These are phyloP conservation scores for Thalassaphorura encarpata DNA, from an alignment of 1,140 invertebrate species.

Conservation along the genomic window DNA sequence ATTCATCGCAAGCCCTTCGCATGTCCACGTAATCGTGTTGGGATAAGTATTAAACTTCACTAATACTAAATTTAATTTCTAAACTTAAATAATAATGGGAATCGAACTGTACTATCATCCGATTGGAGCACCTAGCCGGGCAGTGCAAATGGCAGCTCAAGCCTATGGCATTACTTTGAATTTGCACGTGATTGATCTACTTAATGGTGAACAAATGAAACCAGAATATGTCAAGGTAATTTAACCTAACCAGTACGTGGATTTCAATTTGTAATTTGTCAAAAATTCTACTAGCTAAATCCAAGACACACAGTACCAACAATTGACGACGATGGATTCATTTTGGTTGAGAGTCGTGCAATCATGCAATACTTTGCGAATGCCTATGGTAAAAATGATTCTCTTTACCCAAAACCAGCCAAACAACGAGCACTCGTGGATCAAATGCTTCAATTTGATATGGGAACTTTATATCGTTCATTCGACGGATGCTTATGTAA, in stretches of 20 bases:
- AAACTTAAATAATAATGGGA: not conserved
- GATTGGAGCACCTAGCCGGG: conserved; percentile 54
- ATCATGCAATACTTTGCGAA: conserved; percentile 50
- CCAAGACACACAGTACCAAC: conserved; percentile 58
- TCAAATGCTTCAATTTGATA: conserved; percentile 61
- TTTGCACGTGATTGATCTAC: conserved; percentile 51
- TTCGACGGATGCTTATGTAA: too few species aligned
- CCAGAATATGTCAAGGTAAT: conserved; percentile 61
- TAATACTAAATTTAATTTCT: too few species aligned
- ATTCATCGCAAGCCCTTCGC: too few species aligned
- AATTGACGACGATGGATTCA: conserved; percentile 52
- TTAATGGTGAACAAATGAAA: conserved; percentile 56
- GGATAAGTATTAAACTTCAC: too few species aligned
- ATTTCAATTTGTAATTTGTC: not conserved
- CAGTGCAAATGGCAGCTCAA: conserved; percentile 52
- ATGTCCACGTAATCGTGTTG: too few species aligned
- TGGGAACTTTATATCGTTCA: conserved; percentile 51
- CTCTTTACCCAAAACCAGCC: conserved; percentile 56
- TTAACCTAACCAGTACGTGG: not conserved
- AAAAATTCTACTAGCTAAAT: conserved; percentile 43
- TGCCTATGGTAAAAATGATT: conserved; percentile 57
- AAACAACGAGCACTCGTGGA: conserved; percentile 58
- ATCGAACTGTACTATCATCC: conserved; percentile 51
- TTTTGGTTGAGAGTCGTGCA: conserved; percentile 49
- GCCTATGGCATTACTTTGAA: conserved; percentile 60